Conservation (phyloP, 2,113 vertebrate genomes). For the Calonectris borealis region DNA sequence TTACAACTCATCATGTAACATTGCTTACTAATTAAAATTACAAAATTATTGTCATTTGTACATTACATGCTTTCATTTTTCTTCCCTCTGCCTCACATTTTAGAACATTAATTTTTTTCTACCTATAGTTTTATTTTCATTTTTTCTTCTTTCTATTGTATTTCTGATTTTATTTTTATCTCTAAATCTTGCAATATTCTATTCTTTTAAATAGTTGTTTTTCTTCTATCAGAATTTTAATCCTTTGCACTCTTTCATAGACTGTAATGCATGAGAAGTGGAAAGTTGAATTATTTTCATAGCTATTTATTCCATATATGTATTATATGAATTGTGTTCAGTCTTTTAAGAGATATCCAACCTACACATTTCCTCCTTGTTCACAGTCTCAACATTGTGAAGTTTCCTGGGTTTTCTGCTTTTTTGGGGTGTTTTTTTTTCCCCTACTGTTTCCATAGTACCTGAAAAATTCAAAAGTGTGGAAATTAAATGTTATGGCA, state of each 20-base stretch:
- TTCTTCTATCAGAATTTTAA: background rate
- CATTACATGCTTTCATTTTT: background rate
- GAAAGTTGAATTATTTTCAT: background rate
- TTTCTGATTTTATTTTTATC: background rate
- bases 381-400: background rate
- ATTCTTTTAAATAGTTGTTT: background rate
- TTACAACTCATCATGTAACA: background rate
- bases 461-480: background rate
- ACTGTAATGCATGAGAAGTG: background rate
- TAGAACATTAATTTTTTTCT: background rate
- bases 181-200: background rate
- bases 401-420: background rate
- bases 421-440: background rate
- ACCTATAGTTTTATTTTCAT: background rate
- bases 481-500: background rate
- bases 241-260: background rate
- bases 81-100: background rate
- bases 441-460: background rate
- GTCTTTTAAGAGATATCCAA: background rate
- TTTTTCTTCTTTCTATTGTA: background rate
- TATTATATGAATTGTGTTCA: background rate
- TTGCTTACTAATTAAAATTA: background rate
- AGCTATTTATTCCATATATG: background rate
- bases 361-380: background rate
- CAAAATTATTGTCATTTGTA: background rate